Evolutionary conservation across 2,113 vertebrate genomes (phyloP), one percentile per base, ranked within the genome.

Genomic region (Corvus moneduloides): DNA sequence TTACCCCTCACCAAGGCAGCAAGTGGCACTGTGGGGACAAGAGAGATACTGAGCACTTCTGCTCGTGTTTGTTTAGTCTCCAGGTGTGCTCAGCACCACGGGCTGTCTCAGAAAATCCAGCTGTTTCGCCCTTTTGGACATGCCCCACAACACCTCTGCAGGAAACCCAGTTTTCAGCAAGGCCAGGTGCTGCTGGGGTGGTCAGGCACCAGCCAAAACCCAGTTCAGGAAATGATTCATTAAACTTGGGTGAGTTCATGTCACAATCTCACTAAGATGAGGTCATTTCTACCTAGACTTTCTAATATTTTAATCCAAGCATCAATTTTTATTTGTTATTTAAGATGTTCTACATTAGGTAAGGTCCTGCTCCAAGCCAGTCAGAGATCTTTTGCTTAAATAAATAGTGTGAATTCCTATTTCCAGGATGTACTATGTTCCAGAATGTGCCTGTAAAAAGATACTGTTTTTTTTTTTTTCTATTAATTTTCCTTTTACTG

Each of bases 331-430:
- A 90, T 84, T 89, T 44, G 62, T 11, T 78, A 77, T 85, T 80
- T 94, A 76, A 73, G 62, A 77, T 89, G 71, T 77, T 91, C 55
- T 73, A 39, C 63, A 64, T 92, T 94, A 87, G 41, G 61, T 61
- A 83, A 87, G 59, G 56, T 87, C 75, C 62, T 78, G 62, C 58
- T 79, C n/a, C 61, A 87, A 72, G 74, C 30, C 82, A 92, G 88
- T 54, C 69, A 91, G 77, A 92, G 48, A 84, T 76, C 44, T 83
- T 87, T 59, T 26, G 18, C 55, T 95, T 89, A 88, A 93, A 59
- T 93, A 95, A 97, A 95, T 67, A 94, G 33, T 35, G 41, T 69
- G 63, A 91, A 94, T 96, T 95, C 74, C 32, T 66, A 82, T 96
- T 96, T 87, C 90, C 94, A 92, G 89, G 52, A 89, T 73, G 64